Conservation (phyloP, 2,888 invertebrate genomes). For the Plemyria rubiginata region DNA sequence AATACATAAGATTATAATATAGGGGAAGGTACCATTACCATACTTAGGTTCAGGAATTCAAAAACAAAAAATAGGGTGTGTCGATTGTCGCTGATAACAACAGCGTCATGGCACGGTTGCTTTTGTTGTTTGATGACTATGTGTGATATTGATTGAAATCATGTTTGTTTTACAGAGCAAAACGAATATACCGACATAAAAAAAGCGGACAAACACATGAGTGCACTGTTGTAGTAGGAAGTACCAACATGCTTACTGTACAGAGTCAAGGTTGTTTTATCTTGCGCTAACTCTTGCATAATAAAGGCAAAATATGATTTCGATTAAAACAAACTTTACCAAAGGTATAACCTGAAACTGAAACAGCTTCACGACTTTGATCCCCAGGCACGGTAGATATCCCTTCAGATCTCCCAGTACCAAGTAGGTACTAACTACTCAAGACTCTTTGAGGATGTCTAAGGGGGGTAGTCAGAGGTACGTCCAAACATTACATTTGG, state of each 20-base stretch:
- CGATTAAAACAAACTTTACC: not conserved
- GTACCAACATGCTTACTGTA: not conserved
- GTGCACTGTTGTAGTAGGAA: slow-evolving; percentile 3
- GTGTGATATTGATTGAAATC: slow-evolving; percentile 25
- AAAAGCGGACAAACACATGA: slow-evolving; percentile 28
- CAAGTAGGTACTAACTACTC: too few species aligned
- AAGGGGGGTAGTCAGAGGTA: too few species aligned
- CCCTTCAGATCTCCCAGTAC: too few species aligned
- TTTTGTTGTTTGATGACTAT: slow-evolving; percentile 22
- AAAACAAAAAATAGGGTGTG: slow-evolving; percentile 37
- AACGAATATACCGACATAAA: slow-evolving; percentile 24
- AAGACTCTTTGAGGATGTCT: too few species aligned
- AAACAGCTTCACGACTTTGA: too few species aligned
- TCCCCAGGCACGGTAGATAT: too few species aligned
- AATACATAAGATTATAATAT: slow-evolving; percentile 15
- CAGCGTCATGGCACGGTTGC: slow-evolving; percentile 27
- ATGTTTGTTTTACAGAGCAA: slow-evolving; percentile 24
- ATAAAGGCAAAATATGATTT: slow-evolving; percentile 14
- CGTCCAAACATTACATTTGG: too few species aligned
- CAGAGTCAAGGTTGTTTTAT: slow-evolving; percentile 34
- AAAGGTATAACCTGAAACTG: too few species aligned
- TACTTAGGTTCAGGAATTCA: not conserved
- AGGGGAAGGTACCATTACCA: too few species aligned
- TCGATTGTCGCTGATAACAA: slow-evolving; percentile 38
- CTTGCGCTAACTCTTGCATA: slow-evolving; percentile 25